These are phyloP conservation scores for Urophycis tenuis DNA, from an alignment of 2,797 vertebrate species.

Conservation along the genomic window DNA sequence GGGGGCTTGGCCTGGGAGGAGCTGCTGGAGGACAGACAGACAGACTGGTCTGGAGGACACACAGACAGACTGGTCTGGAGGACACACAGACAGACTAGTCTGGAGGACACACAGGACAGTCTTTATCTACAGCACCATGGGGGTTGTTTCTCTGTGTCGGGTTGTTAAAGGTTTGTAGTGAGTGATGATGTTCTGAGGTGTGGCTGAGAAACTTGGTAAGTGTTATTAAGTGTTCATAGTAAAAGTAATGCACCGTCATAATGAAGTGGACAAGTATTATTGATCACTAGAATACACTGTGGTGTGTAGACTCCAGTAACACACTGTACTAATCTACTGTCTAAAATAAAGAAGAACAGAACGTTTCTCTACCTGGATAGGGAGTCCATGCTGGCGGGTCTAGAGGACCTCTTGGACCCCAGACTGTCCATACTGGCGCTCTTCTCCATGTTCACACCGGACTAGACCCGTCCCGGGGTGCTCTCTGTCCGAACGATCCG, in stretches of 20 bases:
- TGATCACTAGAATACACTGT: background rate
- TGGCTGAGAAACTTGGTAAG: background rate
- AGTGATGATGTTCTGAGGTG: background rate
- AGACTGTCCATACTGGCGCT: slow-evolving; percentile 68
- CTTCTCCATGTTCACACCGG: slow-evolving; percentile 63
- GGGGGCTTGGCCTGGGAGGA: slow-evolving; percentile 76
- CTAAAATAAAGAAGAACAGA: background rate
- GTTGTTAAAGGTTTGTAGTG: background rate
- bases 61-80: background rate
- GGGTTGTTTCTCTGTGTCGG: background rate
- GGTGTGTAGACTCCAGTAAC: background rate
- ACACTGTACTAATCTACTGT: background rate
- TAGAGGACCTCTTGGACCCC: slow-evolving; percentile 67
- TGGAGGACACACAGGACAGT: background rate
- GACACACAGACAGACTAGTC: background rate
- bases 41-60: slow-evolving; percentile 61
- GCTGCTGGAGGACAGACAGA: slow-evolving; percentile 87
- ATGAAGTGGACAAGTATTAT: background rate
- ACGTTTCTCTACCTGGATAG: slow-evolving; percentile 63
- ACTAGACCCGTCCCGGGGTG: no score
- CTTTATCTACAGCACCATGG: background rate
- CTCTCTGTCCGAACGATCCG: no score
- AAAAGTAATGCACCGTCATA: background rate
- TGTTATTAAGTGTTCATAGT: no score
- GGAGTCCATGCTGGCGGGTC: slow-evolving; percentile 72